Evolutionary conservation across 92 coral and sea anemone genomes (phyloP), one percentile per base, ranked within the genome.

Genomic region (Palythoa grandis): DNA sequence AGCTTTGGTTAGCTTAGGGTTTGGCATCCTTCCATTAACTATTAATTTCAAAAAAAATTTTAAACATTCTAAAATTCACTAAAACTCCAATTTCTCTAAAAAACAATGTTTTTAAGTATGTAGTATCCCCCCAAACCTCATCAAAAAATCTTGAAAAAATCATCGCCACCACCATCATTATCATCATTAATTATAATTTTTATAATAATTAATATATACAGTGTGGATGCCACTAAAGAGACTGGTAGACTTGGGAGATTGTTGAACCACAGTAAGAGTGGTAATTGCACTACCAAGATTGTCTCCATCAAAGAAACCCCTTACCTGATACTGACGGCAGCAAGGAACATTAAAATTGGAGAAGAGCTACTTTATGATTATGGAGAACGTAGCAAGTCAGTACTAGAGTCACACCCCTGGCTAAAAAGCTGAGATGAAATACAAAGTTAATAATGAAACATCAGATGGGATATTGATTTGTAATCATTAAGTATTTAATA

Each of bases 201-300:
- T 60, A 15, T 57, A 12, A 57, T 57, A 15, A 60, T 16, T 63
- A 63, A 56, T 12, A 60, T 74, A 40, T 78, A 15, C 87, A 96
- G 99, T 90, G 94, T 97, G 75, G 99, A 97, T 92, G 99, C 98
- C 11, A 97, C 99, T 1, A 89, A 90, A 38, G 99, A 97, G 74
- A 92, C 95, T 52, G 97, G 92, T 20, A 90, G 97, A 67, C 90
- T 95, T 43, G 99, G 99, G 15, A 75, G 99, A 78, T 87, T 97
- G n/a, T 88, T 97, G 69, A 97, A 97, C 79, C 99, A 97, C 93
- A 97, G 99, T 76, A 91, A 86, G 84, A 50, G 91, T 54, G 99
- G 98, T 17, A 96, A 96, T 91, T 96, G 99, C 82, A 91, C 89
- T 63, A 96, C 99, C 50, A 95, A 89, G 69, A 78, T 93, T n/a